phyloP scores from a whole-genome alignment of 1,140 invertebrate species.

The Philopotamus ludificatus region DNA sequence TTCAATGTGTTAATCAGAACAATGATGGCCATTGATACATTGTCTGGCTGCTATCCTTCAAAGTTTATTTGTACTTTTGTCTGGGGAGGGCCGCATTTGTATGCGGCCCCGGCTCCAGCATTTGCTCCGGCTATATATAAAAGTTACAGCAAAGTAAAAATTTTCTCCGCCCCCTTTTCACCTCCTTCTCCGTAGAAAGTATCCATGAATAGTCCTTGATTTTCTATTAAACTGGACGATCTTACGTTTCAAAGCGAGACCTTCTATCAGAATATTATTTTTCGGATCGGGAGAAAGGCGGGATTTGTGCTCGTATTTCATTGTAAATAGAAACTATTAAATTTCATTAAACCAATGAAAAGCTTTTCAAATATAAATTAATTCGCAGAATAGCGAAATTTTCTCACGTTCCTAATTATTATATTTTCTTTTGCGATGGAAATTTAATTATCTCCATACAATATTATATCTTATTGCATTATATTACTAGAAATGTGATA shows the following conservation, averaged over 20 bases:
- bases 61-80: slow-evolving; percentile 4
- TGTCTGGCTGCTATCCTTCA: background rate
- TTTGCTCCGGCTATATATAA: slow-evolving; percentile 1
- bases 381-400: no score
- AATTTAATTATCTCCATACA: no score
- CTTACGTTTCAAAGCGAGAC: background rate
- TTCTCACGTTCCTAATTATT: no score
- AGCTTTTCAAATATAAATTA: no score
- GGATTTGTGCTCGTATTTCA: no score
- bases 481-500: no score
- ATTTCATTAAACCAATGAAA: no score
- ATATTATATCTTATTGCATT: no score
- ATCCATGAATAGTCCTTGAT: background rate
- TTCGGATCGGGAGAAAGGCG: no score
- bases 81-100: slow-evolving; percentile 7
- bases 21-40: slow-evolving; percentile 18
- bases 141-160: slow-evolving; percentile 9
- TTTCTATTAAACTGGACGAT: background rate
- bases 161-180: background rate
- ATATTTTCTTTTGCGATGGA: no score
- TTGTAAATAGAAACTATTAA: no score
- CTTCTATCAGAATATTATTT: background rate
- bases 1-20: slow-evolving; percentile 12
- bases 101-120: background rate
- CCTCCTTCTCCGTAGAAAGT: background rate